Evolutionary conservation across 2,797 vertebrate genomes (phyloP).

Genomic region (Distichodus sexfasciatus): DNA sequence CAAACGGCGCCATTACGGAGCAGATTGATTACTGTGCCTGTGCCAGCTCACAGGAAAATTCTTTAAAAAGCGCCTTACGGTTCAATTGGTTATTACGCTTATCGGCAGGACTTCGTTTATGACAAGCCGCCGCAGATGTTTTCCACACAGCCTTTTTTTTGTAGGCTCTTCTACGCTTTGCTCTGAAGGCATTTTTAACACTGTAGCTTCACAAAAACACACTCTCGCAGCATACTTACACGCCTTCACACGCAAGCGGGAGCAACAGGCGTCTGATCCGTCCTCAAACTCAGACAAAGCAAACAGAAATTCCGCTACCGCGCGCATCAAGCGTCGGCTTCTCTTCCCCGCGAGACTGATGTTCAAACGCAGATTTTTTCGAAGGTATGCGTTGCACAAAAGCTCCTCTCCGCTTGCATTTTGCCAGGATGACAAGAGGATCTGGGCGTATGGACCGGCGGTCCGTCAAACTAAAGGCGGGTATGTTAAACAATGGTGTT

Average conservation of each 20-base stretch:
- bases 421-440: neutral
- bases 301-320: slow-evolving; percentile 3
- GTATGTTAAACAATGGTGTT: too few relatives aligned
- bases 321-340: slow-evolving; percentile 3
- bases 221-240: slow-evolving; percentile 9
- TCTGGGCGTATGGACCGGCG: neutral
- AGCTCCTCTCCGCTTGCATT: slow-evolving; percentile 28
- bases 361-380: slow-evolving; percentile 3
- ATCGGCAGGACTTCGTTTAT: too few relatives aligned
- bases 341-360: slow-evolving; percentile 12
- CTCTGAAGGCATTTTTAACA: too few relatives aligned
- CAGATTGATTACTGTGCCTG: too few relatives aligned
- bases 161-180: too few relatives aligned
- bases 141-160: too few relatives aligned
- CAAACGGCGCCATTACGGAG: too few relatives aligned
- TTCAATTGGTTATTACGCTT: too few relatives aligned
- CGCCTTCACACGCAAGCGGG: slow-evolving; percentile 1
- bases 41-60: too few relatives aligned
- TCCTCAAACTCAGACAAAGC: slow-evolving; percentile 24
- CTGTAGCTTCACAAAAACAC: neutral
- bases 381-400: slow-evolving; percentile 5
- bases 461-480: too few relatives aligned
- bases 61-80: too few relatives aligned
- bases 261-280: slow-evolving; percentile 24
- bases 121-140: too few relatives aligned